These are phyloP conservation scores for Himantopus leucocephalus DNA, from an alignment of 2,113 vertebrate genomes.

Conservation along the genomic window DNA sequence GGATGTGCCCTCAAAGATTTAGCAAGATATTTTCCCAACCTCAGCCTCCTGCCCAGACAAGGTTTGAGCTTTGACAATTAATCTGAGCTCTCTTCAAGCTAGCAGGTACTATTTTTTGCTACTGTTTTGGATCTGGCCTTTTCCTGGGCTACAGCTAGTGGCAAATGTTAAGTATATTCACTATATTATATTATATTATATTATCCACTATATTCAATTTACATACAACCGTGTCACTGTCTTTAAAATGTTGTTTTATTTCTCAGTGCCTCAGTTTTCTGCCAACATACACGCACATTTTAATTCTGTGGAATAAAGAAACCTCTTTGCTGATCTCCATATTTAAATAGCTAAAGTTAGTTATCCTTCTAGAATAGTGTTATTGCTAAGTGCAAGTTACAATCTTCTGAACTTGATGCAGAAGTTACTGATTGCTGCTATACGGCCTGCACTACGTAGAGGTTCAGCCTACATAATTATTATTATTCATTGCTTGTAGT, in stretches of 20 bases:
- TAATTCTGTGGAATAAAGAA: background rate
- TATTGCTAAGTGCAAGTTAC: background rate
- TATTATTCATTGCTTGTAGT: slow-evolving; percentile 54
- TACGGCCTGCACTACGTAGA: background rate
- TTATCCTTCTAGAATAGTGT: background rate
- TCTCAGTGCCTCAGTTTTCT: background rate
- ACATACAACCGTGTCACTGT: background rate
- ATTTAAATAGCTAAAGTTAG: background rate
- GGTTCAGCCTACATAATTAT: slow-evolving; percentile 26
- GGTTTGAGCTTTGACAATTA: background rate
- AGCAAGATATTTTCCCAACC: background rate
- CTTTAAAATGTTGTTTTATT: background rate
- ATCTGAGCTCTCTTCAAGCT: background rate
- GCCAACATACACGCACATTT: background rate
- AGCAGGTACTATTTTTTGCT: background rate
- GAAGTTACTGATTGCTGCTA: background rate
- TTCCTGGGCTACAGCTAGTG: background rate
- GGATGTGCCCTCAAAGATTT: background rate
- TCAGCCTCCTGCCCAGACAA: background rate
- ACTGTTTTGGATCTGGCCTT: background rate
- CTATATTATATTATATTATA: background rate
- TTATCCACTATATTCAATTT: background rate
- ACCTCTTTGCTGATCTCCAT: background rate
- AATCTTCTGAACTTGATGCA: background rate
- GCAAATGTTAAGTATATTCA: background rate